phyloP scores from a whole-genome alignment of 1,140 invertebrate genomes.

The Drosophila miranda region DNA sequence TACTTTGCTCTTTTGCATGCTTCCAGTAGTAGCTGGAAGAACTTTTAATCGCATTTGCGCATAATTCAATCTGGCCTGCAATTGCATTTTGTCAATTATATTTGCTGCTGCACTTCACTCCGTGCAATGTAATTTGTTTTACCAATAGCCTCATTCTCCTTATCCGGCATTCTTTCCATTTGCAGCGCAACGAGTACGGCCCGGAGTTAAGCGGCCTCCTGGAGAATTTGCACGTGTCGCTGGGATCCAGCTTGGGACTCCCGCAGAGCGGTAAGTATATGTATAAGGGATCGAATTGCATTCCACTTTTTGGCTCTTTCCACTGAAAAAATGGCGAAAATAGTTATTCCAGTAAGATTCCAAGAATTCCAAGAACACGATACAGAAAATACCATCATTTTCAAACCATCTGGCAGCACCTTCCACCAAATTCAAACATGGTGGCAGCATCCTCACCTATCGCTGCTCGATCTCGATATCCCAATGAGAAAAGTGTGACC shows the following conservation, averaged over 20 bases:
- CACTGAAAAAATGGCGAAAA: no score
- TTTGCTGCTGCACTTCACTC: conserved; percentile 22
- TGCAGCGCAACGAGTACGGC: conserved; percentile 74
- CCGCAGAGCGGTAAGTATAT: conserved; percentile 72
- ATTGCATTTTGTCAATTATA: conserved; percentile 75
- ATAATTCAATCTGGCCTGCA: conserved; percentile 74
- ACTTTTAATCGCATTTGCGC: conserved; percentile 71
- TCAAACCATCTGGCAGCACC: no score
- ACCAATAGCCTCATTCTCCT: conserved; percentile 39
- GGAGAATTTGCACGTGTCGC: conserved; percentile 76
- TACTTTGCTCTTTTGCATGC: conserved; percentile 43
- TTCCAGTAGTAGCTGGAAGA: conserved; percentile 6
- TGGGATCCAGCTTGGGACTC: conserved; percentile 78
- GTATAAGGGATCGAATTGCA: neutral
- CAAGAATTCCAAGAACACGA: no score
- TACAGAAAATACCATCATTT: no score
- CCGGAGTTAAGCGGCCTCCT: conserved; percentile 73
- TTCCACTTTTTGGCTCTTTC: neutral
- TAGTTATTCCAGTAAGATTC: no score
- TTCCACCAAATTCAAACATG: no score
- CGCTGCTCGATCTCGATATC: neutral
- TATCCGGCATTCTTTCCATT: conserved; percentile 5
- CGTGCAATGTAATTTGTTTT: conserved; percentile 40
- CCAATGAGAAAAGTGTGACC: no score
- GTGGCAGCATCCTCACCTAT: no score